Evolutionary conservation across 2,797 vertebrate species (phyloP), one percentile per base, ranked within the genome.

Genomic region (Saxicola maurus): DNA sequence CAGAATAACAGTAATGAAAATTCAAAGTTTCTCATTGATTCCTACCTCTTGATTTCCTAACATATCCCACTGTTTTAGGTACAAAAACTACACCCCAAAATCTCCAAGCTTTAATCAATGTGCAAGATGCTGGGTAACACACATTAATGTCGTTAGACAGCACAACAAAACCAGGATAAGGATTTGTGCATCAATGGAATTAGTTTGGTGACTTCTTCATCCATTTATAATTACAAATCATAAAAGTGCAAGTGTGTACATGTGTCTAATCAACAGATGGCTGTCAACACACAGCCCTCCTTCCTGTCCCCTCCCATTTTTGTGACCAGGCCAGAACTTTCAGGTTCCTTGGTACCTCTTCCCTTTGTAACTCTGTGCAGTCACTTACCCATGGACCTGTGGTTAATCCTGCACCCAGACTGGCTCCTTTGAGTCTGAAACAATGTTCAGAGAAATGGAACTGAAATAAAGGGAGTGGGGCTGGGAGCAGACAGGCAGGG

Each of bases 361-460:
- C 64, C 57, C 74, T 60, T 40, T 42, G 10, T 21, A 14, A 24
- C 49, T 77, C 45, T 31, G 42, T 30, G 72, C n/a, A 59, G 52
- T 15, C 31, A 23, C 31, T 66, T 6, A 43, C 13, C 21, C 51
- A 17, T 2, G 4, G 31, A 3, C 30, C 57, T 25, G 5, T 25
- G 37, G 28, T 77, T 37, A 68, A 68, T 38, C 20, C 49, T 71
- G 56, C 30, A 17, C 38, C 64, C 53, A 64, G n/a, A 79, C 0
- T 25, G 48, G 40, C 45, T 64, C 12, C 42, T 82, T 51, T 6
- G 52, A 79, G 57, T 37, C 40, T 66, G 74, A 87, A 83, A 76
- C 31, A 84, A 67, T 4, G 7, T 35, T 74, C 75, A 85, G 72
- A 90, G 78, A 95, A 93, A 92, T 37, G 21, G 90, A 94, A 93